Evolutionary conservation across 2,888 invertebrate genomes (phyloP), one percentile per base, ranked within the genome.

Genomic region (Drosophila neoperkinsi): DNA sequence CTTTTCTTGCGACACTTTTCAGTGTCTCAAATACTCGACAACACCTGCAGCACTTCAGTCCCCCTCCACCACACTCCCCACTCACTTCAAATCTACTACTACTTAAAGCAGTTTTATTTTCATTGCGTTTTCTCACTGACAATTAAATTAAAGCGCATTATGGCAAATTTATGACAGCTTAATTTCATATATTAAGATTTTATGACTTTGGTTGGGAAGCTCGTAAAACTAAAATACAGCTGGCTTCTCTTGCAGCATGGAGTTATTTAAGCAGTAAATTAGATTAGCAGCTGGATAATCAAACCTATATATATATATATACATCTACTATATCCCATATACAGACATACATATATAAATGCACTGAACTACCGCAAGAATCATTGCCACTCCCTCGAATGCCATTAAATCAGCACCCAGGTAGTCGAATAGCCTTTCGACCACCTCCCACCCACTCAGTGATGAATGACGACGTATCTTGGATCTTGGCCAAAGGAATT

Each of bases 171-270:
- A 91, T 88, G 86, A 79, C 87, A 82, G 82, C 89, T 92, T 91
- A 85, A 91, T 91, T 91, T 88, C 84, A 81, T 88, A 87, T 90
- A 92, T 91, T 88, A 92, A 90, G 83, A 82, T 83, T 91, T 92
- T 87, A 90, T 81, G 76, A 46, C 70, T 51, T 34, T 49, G 60
- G 61, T 71, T 60, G 62, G 57, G 49, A 36, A 34, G 70, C 65
- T 78, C 82, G 66, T 79, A 74, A 79, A 79, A 79, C 74, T 71
- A 61, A 70, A 81, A 74, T 71, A 58, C 78, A 79, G 57, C 70
- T 74, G 64, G 56, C 30, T 67, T 28, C 61, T 18, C 31, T 46
- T 13, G 34, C 63, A 59, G 56, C 49, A 50, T 57, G 57, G 25
- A 66, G 50, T 51, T 68, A 49, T 49, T 50, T 50, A 70, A 70